Conservation (phyloP, 2,113 vertebrate genomes). For the Ivindomyrus marchei region DNA sequence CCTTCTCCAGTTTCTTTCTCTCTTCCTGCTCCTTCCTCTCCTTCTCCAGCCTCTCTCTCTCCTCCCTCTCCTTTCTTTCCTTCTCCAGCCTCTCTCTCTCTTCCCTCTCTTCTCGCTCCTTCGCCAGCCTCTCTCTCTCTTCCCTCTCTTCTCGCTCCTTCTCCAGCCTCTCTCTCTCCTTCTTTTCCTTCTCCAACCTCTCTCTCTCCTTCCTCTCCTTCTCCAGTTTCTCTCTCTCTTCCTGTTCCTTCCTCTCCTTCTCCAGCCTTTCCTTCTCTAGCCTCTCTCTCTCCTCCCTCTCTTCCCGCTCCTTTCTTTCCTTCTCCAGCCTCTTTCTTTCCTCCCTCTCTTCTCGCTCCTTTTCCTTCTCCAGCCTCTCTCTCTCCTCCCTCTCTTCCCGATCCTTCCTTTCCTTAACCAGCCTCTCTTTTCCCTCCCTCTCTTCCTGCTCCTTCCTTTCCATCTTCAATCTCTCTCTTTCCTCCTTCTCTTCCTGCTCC, state of each 20-base stretch:
- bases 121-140: not conserved
- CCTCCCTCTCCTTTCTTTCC: not conserved
- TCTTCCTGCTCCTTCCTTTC: not conserved
- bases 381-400: not conserved
- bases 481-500: not conserved
- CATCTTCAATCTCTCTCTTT: not conserved
- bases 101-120: not conserved
- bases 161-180: not conserved
- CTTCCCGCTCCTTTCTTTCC: not conserved
- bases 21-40: not conserved
- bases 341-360: not conserved
- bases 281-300: not conserved
- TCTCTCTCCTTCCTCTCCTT: conserved; percentile 7
- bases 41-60: not conserved
- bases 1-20: not conserved
- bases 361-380: not conserved
- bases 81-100: not conserved
- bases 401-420: not conserved
- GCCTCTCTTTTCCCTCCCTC: not conserved
- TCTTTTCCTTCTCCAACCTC: not conserved
- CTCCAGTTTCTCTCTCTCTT: not conserved
- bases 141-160: not conserved
- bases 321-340: conserved; percentile 8
- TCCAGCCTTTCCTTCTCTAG: not conserved
- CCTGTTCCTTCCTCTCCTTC: not conserved